Conservation (phyloP, 2,113 vertebrate species). For the Vicugna pacos region DNA sequence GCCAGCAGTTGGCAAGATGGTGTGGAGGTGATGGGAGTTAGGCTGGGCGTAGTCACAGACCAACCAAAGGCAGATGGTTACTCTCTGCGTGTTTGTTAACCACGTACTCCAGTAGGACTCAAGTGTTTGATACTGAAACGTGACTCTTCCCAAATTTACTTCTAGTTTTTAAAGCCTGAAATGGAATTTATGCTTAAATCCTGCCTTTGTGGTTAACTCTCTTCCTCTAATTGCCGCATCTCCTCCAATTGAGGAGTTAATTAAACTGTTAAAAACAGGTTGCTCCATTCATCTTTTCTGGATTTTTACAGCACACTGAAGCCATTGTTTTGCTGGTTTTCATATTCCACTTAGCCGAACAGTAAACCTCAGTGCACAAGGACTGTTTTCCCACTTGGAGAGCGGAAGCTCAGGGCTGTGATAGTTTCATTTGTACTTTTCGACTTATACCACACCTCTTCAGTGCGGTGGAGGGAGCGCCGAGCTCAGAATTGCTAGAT, state of each 20-base stretch:
- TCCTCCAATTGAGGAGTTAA: background rate
- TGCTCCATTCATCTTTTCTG: background rate
- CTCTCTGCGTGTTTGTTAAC: background rate
- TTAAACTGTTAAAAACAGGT: slow-evolving; percentile 21
- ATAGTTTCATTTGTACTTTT: background rate
- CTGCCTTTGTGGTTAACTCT: background rate
- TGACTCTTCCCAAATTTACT: background rate
- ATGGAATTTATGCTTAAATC: background rate
- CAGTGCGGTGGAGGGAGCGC: background rate
- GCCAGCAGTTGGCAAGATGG: background rate
- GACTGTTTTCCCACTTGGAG: background rate
- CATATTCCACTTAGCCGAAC: background rate
- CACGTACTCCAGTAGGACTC: background rate
- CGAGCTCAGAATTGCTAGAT: background rate
- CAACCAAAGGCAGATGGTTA: background rate
- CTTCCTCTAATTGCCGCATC: background rate
- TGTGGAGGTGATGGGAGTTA: background rate
- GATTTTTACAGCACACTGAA: slow-evolving; percentile 6
- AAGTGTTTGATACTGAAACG: background rate
- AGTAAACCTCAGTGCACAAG: background rate
- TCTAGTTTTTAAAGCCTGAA: background rate
- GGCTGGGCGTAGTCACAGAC: background rate
- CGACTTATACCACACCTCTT: background rate
- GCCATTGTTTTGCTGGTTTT: background rate
- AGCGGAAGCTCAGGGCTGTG: background rate